These are phyloP conservation scores for Sinodicranocentrus sp. DNA, from an alignment of 2,888 invertebrate genomes.

Conservation along the genomic window DNA sequence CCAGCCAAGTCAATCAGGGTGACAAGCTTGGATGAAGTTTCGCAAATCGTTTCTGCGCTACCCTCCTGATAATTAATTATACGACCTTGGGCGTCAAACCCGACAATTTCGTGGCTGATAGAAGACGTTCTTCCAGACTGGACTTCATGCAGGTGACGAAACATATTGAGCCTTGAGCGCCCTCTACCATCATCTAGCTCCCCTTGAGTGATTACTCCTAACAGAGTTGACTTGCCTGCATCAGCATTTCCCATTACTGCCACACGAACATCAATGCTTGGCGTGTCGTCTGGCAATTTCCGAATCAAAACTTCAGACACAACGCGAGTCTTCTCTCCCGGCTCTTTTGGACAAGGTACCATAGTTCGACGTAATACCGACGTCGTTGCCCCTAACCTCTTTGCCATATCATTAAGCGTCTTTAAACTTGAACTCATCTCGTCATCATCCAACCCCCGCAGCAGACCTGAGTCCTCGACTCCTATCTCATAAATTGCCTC, in stretches of 20 bases:
- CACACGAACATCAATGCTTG: constrained; percentile 92
- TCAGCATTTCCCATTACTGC: constrained; percentile 97
- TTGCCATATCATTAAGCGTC: constrained; percentile 90
- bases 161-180: constrained; percentile 95
- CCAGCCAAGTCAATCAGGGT: constrained; percentile 98
- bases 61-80: constrained; percentile 92
- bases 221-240: constrained; percentile 95
- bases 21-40: constrained; percentile 93
- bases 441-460: constrained; percentile 89
- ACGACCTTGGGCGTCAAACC: constrained; percentile 93
- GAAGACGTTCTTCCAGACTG: constrained; percentile 96
- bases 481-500: constrained; percentile 99
- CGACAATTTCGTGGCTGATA: constrained; percentile 97
- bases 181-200: constrained; percentile 97
- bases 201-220: constrained; percentile 96
- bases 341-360: constrained; percentile 77
- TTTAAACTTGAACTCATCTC: constrained; percentile 93
- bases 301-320: constrained; percentile 91
- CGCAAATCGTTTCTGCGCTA: constrained; percentile 96
- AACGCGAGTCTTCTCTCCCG: constrained; percentile 5
- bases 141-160: constrained; percentile 95
- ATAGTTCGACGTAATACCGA: constrained; percentile 85
- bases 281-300: constrained; percentile 91
- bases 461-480: constrained; percentile 92
- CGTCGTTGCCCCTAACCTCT: constrained; percentile 89